Evolutionary conservation across 2,888 invertebrate species (phyloP), one percentile per base, ranked within the genome.

Genomic region (Pegoplata infirma): DNA sequence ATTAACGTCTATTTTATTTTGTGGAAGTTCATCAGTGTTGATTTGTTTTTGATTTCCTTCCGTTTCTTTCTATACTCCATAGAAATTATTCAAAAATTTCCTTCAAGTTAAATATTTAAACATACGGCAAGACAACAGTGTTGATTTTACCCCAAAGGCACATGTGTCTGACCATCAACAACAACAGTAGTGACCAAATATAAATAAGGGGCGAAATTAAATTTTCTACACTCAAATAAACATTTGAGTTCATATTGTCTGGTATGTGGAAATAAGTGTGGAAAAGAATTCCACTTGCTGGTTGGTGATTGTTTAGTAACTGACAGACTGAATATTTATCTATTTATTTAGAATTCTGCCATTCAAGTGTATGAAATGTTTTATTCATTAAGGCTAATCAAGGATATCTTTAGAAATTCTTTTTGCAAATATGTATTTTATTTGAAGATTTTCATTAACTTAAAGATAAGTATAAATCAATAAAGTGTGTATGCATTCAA

Each of bases 311-410:
- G 76, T 47, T 61, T 10, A 46, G 36, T 19, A 21, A 49, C 36
- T 32, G 61, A 32, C n/a, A n/a, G n/a, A n/a, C 46, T 12, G 49
- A 46, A n/a, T n/a, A n/a, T n/a, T 28, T 47, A 40, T 32, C 25
- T 16, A 55, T 75, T 71, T 67, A 40, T 53, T 64, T 64, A 53
- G 46, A 1, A 58, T 8, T 58, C 64, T 47, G 17, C 28, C 47
- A 21, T 53, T 64, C n/a, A 46, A 58, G 46, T 47, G 17, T 6
- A 44, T n/a, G 36, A 59, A 79, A 79, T 72, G 79, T 75, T 72
- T 79, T 75, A 79, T 79, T 79, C 79, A 79, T 75, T 79, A 79
- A 71, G 25, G 10, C 75, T 75, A 75, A 79, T 72, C 79, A 79
- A 72, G 67, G 79, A 75, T 79, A 56, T 68, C 75, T 64, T 58